Base-by-base conservation (phyloP, 2,113 vertebrate species). In the Desmodus rotundus region DNA sequence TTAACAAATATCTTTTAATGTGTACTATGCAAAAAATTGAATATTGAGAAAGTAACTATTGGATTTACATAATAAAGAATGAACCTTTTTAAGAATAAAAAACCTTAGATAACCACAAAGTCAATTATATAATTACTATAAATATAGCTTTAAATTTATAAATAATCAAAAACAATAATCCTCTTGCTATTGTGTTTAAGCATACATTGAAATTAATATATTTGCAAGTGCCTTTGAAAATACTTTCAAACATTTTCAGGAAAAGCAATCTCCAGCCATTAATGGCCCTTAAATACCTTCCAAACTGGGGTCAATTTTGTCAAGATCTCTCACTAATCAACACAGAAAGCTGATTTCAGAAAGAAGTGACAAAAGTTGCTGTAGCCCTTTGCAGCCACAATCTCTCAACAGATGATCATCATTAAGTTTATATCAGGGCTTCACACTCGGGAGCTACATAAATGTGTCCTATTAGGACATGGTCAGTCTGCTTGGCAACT, bases 391-490 rank as follows among this genome's bases (percentile, higher is more conserved):
- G 91, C 94, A 98, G 94, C 98, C 98, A 98, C 96, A 98, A 97
- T 97, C 97, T 98, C 98, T 97, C 98, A 98, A 98, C 98, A 99
- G 98, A 98, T 98, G 98, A 98, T 98, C 88, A 87, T 97, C 97
- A 98, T 99, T 99, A 99, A 98, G 96, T 93, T 92, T 97, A 31
- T 97, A 97, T 52, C 58, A n/a, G 92, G 96, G 96, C 92, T 97
- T 95, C 97, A 92, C 90, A 82, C 33, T 96, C 88, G 78, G 87
- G 38, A 96, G 97, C 98, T 97, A 96, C 94, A 98, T 98, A 98
- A 99, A 98, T 98, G 98, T 97, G 98, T 98, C 98, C 98, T 99
- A 98, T 98, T 98, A 99, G 98, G 97, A 98, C 96, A 95, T 83
- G 97, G 98, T 92, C 98, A 98, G 98, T 98, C 97, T 98, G 97